A percentile compares a stretch with the other conserved stretches of the same genome.
Conservation (phyloP, 1,140 invertebrate genomes). For the Drosophila truncata region DNA sequence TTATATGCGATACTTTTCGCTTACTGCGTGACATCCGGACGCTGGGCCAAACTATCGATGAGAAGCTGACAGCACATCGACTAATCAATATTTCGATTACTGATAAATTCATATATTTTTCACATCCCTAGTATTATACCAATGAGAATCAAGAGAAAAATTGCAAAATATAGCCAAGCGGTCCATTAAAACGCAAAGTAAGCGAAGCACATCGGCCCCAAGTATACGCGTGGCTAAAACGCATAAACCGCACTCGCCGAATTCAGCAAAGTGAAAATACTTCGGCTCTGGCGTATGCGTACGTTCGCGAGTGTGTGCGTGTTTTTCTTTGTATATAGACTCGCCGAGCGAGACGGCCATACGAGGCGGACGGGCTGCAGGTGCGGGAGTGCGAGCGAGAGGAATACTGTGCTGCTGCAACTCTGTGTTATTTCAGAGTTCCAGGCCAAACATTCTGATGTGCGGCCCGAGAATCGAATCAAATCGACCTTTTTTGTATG, state of each 20-base stretch:
- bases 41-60: no score
- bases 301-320: slow-evolving; percentile 60
- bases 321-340: slow-evolving; percentile 80
- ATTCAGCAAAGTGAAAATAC: slow-evolving; percentile 74
- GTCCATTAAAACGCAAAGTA: slow-evolving; percentile 67
- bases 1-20: no score
- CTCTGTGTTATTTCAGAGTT: slow-evolving; percentile 76
- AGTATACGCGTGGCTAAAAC: slow-evolving; percentile 17
- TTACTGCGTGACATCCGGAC: no score
- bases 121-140: slow-evolving; percentile 20
- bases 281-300: slow-evolving; percentile 67
- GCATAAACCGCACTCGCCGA: slow-evolving; percentile 13
- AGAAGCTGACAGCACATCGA: no score
- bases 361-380: slow-evolving; percentile 33
- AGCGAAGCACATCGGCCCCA: slow-evolving; percentile 27
- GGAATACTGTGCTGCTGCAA: slow-evolving; percentile 48
- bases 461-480: slow-evolving; percentile 49
- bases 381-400: slow-evolving; percentile 61
- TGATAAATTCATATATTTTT: no score
- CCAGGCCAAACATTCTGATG: slow-evolving; percentile 78
- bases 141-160: slow-evolving; percentile 66
- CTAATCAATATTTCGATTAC: no score
- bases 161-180: slow-evolving; percentile 46
- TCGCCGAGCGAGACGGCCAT: slow-evolving; percentile 58
- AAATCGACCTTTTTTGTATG: slow-evolving; percentile 80